These are phyloP conservation scores for Aselliscus stoliczkanus DNA, from an alignment of 2,797 vertebrate genomes.

Conservation along the genomic window DNA sequence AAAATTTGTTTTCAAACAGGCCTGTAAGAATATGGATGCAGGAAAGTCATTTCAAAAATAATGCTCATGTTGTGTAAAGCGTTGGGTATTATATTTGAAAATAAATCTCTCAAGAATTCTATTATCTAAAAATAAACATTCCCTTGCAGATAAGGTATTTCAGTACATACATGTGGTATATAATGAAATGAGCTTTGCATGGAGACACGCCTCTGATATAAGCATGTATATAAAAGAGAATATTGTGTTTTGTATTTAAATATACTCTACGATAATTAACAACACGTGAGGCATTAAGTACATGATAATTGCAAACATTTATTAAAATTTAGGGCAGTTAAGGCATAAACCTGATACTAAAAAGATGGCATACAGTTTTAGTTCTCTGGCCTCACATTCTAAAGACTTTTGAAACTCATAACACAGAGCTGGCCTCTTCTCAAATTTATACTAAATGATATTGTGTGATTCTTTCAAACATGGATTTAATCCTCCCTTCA, in stretches of 20 bases:
- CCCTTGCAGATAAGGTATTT: not conserved
- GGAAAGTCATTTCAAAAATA: constrained; percentile 40
- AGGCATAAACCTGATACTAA: constrained; percentile 1
- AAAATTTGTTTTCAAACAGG: constrained; percentile 45
- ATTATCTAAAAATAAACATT: constrained; percentile 7
- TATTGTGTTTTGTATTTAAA: not conserved
- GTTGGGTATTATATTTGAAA: not conserved
- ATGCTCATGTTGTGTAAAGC: not conserved
- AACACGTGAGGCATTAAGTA: not conserved
- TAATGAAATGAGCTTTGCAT: not conserved
- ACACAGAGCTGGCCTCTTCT: not conserved
- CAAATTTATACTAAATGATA: not conserved
- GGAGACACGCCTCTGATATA: not conserved
- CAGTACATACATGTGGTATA: constrained; percentile 12
- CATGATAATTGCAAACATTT: not conserved
- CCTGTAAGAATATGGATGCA: not conserved
- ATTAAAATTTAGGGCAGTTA: not conserved
- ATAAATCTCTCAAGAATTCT: constrained; percentile 50
- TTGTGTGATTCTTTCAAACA: not conserved
- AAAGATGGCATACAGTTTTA: not conserved
- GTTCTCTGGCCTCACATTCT: not conserved
- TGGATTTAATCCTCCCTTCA: not conserved
- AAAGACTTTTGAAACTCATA: not conserved
- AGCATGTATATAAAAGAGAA: not conserved
- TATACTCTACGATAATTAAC: not conserved